phyloP scores from a whole-genome alignment of 2,113 vertebrate genomes.

The Anseranas semipalmata region DNA sequence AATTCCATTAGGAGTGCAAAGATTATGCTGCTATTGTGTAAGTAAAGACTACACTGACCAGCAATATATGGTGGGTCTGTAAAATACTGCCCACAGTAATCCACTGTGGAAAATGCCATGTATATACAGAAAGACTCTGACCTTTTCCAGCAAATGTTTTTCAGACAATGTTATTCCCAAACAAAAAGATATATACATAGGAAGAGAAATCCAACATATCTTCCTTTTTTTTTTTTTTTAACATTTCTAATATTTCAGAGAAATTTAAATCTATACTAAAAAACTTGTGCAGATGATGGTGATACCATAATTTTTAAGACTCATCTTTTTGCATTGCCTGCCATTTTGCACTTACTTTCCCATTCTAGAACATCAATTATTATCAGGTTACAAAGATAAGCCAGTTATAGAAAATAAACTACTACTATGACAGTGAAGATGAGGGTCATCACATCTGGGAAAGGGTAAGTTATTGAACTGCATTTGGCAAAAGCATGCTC shows the following conservation, averaged over 20 bases:
- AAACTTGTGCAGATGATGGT: neutral
- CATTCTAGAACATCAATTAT: conserved; percentile 54
- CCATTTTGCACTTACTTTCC: conserved; percentile 29
- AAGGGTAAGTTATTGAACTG: conserved; percentile 12
- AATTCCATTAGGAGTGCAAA: neutral
- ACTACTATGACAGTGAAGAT: neutral
- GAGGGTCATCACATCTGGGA: conserved; percentile 18
- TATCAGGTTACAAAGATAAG: conserved; percentile 63
- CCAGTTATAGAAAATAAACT: conserved; percentile 56
- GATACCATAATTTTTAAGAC: neutral
- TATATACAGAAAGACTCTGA: neutral
- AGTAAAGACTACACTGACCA: neutral
- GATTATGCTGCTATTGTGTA: neutral
- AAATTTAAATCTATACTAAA: neutral
- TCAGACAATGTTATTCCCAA: neutral
- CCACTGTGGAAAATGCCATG: neutral
- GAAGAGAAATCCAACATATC: rapidly evolving
- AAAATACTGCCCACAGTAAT: neutral
- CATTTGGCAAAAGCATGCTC: neutral
- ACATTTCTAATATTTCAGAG: neutral
- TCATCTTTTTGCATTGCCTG: neutral
- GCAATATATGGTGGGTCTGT: neutral
- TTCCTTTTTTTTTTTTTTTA: neutral
- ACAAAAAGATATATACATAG: neutral
- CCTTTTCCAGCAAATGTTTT: neutral